Conservation (phyloP, 1,140 invertebrate species). For the Globodera ellingtonae region DNA sequence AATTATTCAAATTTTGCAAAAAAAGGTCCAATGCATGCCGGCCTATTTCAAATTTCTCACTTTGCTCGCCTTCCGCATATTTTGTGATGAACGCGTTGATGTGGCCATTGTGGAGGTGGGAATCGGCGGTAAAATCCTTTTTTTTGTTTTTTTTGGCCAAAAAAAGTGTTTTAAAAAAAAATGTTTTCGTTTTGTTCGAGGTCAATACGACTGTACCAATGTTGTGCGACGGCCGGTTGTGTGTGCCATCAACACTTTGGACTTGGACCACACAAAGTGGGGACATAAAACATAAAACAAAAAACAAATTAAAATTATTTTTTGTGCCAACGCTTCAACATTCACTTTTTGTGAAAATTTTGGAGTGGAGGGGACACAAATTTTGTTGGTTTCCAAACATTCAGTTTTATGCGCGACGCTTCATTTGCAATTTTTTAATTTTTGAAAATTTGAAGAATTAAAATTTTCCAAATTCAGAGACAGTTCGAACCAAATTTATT, state of each 20-base stretch:
- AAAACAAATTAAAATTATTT: no score
- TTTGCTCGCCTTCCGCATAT: constrained; percentile 85
- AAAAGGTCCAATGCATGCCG: constrained; percentile 74
- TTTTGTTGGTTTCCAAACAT: no score
- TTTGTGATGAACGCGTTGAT: constrained; percentile 81
- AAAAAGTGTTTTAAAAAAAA: not conserved
- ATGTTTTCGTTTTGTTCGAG: constrained; percentile 64
- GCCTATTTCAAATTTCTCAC: constrained; percentile 92
- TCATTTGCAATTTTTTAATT: no score
- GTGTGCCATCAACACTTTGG: constrained; percentile 86
- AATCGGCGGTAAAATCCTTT: constrained; percentile 73
- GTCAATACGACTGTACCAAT: constrained; percentile 91
- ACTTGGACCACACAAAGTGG: constrained; percentile 78
- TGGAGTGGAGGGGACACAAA: no score
- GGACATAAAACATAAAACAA: not conserved
- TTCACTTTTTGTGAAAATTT: no score
- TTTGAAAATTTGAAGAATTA: no score
- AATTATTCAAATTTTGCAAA: constrained; percentile 20
- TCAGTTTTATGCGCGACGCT: no score
- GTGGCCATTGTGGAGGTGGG: constrained; percentile 94
- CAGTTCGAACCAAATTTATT: no score
- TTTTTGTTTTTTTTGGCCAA: not conserved
- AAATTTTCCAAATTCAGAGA: no score
- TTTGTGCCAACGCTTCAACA: no score
- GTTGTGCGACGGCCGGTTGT: constrained; percentile 79